Evolutionary conservation across 2,888 invertebrate species (phyloP).

Genomic region (Calephelis perditalis): DNA sequence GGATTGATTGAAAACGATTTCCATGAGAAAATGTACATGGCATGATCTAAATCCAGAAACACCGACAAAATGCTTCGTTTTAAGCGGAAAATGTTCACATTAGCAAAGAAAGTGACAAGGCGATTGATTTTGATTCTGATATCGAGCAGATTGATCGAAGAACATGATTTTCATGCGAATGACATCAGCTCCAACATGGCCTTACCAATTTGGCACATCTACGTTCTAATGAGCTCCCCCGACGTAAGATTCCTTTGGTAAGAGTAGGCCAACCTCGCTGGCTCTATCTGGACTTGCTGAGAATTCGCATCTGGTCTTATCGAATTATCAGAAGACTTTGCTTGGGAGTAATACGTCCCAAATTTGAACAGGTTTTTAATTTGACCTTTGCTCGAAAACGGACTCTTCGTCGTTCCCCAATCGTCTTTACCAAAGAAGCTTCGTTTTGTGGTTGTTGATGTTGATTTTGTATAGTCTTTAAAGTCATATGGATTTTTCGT

Average conservation of each 20-base stretch:
- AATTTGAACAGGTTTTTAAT: slow-evolving; percentile 63
- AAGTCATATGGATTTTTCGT: slow-evolving; percentile 78
- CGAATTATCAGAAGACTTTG: slow-evolving; percentile 65
- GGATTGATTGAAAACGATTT: too few relatives aligned
- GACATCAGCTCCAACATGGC: slow-evolving; percentile 28
- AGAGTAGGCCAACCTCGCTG: slow-evolving; percentile 58
- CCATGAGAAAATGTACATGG: too few relatives aligned
- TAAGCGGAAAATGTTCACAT: slow-evolving; percentile 8
- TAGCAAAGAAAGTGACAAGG: not conserved
- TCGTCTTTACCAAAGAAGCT: slow-evolving; percentile 63
- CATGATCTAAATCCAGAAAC: too few relatives aligned
- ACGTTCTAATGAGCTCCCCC: slow-evolving; percentile 50
- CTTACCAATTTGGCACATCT: slow-evolving; percentile 44
- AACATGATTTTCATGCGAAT: slow-evolving; percentile 33
- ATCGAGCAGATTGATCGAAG: not conserved
- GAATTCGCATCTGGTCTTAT: slow-evolving; percentile 71
- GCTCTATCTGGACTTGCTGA: slow-evolving; percentile 69
- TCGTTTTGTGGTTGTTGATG: slow-evolving; percentile 45
- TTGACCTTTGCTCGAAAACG: slow-evolving; percentile 54
- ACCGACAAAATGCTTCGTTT: not conserved
- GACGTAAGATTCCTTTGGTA: slow-evolving; percentile 65
- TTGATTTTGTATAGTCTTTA: slow-evolving; percentile 61
- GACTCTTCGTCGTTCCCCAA: slow-evolving; percentile 75
- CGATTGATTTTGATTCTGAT: slow-evolving; percentile 9
- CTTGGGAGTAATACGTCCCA: slow-evolving; percentile 66